Percentiles rank a stretch among this genome's conserved stretches.
Evolutionary conservation across 2,888 invertebrate genomes (phyloP).

Genomic region (Heliothis peltigera): DNA sequence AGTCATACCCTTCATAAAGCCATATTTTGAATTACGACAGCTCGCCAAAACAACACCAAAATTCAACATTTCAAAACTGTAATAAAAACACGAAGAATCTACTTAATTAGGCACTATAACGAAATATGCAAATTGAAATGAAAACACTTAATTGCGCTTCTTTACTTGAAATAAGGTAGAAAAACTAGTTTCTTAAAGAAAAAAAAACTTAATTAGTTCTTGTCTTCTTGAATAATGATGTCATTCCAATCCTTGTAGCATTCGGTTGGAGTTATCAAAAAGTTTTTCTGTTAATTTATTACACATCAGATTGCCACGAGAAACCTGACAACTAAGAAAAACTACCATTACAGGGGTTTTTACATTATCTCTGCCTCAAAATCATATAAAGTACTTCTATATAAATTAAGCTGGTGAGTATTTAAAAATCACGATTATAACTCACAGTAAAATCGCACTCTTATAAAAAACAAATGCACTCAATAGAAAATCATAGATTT

Average conservation of each 20-base stretch:
- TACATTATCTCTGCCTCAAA: background rate
- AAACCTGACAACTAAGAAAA: background rate
- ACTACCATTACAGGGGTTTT: background rate
- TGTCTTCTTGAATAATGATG: constrained; percentile 22
- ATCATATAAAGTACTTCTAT: background rate
- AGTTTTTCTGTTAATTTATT: constrained; percentile 5
- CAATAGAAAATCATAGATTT: background rate
- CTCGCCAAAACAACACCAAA: constrained; percentile 12
- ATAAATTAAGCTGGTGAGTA: background rate
- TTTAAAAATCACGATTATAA: background rate
- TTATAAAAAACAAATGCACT: background rate
- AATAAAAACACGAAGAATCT: constrained; percentile 36
- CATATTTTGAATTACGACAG: constrained; percentile 20
- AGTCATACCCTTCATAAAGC: constrained; percentile 13
- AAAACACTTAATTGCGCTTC: constrained; percentile 43
- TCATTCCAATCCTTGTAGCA: constrained; percentile 8
- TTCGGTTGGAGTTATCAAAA: background rate
- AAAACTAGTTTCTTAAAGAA: constrained; percentile 26
- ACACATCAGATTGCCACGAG: background rate
- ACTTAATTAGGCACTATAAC: constrained; percentile 29
- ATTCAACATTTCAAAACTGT: constrained; percentile 38
- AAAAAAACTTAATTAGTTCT: constrained; percentile 29
- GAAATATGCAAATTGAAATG: constrained; percentile 48
- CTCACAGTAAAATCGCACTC: background rate
- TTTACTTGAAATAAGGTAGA: constrained; percentile 39